Conservation (phyloP, 2,113 vertebrate genomes). For the Notothenia rossii region DNA sequence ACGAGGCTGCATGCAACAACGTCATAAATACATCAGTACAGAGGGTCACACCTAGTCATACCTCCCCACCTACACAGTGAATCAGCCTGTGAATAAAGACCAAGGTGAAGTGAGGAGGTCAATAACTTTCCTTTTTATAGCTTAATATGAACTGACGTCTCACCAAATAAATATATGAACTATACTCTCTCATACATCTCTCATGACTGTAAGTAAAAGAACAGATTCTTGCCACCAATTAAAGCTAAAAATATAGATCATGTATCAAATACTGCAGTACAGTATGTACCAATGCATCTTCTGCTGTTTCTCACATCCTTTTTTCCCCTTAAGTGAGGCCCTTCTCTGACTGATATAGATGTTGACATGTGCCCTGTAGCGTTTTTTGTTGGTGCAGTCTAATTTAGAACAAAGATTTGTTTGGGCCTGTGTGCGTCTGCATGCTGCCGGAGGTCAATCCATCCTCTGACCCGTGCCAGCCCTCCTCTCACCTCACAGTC, state of each 20-base stretch:
- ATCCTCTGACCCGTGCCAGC: conserved; percentile 54
- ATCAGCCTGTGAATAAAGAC: conserved; percentile 16
- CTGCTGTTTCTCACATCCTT: conserved; percentile 20
- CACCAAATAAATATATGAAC: conserved; percentile 11
- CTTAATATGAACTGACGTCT: conserved; percentile 16
- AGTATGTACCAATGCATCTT: conserved; percentile 41
- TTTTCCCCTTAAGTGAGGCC: conserved; percentile 45
- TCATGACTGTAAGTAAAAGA: background rate
- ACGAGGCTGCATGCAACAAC: conserved; percentile 40
- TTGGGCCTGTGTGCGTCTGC: conserved; percentile 61
- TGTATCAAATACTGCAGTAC: conserved; percentile 34
- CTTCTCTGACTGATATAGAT: conserved; percentile 63
- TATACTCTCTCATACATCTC: conserved; percentile 16
- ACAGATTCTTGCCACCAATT: background rate
- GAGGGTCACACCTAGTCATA: conserved; percentile 18
- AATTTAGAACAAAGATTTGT: conserved; percentile 74
- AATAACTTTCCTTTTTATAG: background rate
- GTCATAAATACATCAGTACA: conserved; percentile 31
- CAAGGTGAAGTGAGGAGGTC: conserved; percentile 9
- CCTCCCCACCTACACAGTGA: conserved; percentile 38
- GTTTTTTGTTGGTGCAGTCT: conserved; percentile 56
- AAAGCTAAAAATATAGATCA: background rate
- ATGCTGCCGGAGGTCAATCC: conserved; percentile 64
- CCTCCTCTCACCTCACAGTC: conserved; percentile 66
- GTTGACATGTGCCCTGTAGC: conserved; percentile 63